phyloP scores from a whole-genome alignment of 2,113 vertebrate species.

The Seriola dumerili region DNA sequence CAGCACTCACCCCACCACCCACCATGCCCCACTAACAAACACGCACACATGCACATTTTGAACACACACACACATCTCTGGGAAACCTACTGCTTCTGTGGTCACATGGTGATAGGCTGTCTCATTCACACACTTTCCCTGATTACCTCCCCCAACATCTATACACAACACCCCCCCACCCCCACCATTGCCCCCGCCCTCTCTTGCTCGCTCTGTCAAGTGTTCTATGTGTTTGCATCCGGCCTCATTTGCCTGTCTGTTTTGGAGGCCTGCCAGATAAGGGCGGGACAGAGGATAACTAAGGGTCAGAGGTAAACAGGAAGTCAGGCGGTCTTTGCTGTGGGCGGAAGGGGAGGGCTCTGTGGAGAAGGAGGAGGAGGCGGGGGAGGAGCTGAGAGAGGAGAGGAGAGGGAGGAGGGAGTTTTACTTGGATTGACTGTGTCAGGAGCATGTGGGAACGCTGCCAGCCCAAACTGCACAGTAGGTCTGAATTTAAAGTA shows the following conservation, averaged over 20 bases:
- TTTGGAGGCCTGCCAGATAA: slow-evolving; percentile 73
- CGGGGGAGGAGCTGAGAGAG: slow-evolving; percentile 16
- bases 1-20: slow-evolving; percentile 18
- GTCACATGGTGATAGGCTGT: slow-evolving; percentile 71
- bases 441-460: slow-evolving; percentile 80
- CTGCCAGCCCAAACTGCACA: slow-evolving; percentile 82
- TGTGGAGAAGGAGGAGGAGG: slow-evolving; percentile 38
- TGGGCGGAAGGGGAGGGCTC: slow-evolving; percentile 80
- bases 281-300: slow-evolving; percentile 57
- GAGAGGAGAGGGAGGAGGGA: slow-evolving; percentile 75
- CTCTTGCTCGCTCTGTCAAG: slow-evolving; percentile 42
- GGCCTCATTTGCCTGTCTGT: slow-evolving; percentile 67
- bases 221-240: slow-evolving; percentile 63
- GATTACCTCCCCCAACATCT: slow-evolving; percentile 57
- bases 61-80: slow-evolving; percentile 32
- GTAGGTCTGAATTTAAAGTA: slow-evolving; percentile 83
- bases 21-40: slow-evolving; percentile 16
- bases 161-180: background rate
- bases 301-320: slow-evolving; percentile 87
- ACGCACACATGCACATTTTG: slow-evolving; percentile 22
- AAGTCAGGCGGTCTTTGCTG: slow-evolving; percentile 79
- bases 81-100: slow-evolving; percentile 63
- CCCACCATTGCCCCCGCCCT: background rate
- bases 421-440: slow-evolving; percentile 78
- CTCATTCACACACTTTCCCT: slow-evolving; percentile 61